A percentile compares a stretch with the other conserved stretches of the same genome.
These are phyloP conservation scores for Strix uralensis DNA, from an alignment of 2,113 vertebrate genomes.

Conservation along the genomic window DNA sequence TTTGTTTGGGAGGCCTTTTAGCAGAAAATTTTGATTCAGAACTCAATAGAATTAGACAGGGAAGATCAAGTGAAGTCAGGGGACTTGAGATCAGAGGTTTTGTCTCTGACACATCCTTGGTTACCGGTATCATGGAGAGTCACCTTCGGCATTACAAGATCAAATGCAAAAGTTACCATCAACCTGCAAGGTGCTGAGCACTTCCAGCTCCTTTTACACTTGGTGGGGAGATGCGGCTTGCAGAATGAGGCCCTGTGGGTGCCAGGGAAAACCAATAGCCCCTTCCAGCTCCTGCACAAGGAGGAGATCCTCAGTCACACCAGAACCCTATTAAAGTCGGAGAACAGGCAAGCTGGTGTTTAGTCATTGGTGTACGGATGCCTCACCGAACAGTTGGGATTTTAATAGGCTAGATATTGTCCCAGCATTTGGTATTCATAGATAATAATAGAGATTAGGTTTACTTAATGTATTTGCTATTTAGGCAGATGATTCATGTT, in stretches of 20 bases:
- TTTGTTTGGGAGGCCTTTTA: not conserved
- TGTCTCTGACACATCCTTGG: not conserved
- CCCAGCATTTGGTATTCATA: conserved; percentile 56
- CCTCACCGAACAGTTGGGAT: conserved; percentile 35
- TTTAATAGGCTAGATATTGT: conserved; percentile 64
- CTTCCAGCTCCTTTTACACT: not conserved
- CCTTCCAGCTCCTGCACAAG: not conserved
- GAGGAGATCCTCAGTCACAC: not conserved
- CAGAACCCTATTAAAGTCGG: not conserved
- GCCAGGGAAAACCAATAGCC: not conserved
- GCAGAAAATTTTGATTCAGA: not conserved
- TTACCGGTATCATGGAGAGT: not conserved
- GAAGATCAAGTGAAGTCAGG: not conserved
- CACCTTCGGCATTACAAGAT: not conserved
- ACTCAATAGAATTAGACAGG: not conserved
- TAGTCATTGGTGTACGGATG: not conserved
- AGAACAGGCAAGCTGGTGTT: not conserved
- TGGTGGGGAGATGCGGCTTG: not conserved
- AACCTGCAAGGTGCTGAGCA: not conserved
- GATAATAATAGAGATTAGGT: conserved; percentile 53
- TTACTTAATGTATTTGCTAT: conserved; percentile 69
- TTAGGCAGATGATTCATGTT: conserved; percentile 61
- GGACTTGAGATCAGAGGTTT: not conserved
- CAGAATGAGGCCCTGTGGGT: not conserved
- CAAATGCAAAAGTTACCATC: not conserved